phyloP scores from a whole-genome alignment of 2,113 vertebrate genomes.

The Mionectes macconnelli region DNA sequence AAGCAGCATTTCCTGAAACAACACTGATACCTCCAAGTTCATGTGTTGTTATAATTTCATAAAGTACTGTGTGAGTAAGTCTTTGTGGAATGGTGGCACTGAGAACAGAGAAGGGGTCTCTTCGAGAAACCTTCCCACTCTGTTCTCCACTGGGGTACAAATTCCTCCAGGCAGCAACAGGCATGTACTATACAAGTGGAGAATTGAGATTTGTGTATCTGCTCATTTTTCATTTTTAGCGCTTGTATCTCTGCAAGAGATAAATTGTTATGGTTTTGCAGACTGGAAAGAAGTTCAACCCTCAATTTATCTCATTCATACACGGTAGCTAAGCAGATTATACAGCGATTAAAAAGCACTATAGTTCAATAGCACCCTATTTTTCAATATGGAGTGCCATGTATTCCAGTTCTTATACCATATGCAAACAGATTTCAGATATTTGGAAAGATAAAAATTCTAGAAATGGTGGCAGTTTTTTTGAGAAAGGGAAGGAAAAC shows the following conservation, averaged over 20 bases:
- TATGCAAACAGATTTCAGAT: background rate
- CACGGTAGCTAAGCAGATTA: conserved; percentile 21
- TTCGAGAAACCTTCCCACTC: background rate
- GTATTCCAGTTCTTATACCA: background rate
- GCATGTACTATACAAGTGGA: background rate
- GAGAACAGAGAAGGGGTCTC: background rate
- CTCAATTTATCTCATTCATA: conserved; percentile 33
- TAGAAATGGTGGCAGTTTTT: background rate
- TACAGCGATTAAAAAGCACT: conserved; percentile 39
- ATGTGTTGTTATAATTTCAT: background rate
- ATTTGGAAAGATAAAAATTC: background rate
- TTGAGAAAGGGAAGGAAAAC: conserved; percentile 21
- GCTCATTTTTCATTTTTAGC: conserved; percentile 33
- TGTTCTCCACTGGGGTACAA: background rate
- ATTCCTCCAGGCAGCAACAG: background rate
- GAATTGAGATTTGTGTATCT: background rate
- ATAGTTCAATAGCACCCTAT: conserved; percentile 52
- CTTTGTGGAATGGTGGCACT: background rate
- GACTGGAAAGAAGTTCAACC: background rate
- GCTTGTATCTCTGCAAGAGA: conserved; percentile 10
- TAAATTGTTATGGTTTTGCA: conserved; percentile 19
- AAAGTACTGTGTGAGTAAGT: background rate
- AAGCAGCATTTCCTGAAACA: background rate
- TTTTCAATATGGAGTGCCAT: conserved; percentile 22
- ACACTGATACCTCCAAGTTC: background rate